Base-by-base conservation (phyloP, 2,888 invertebrate genomes). In the Ophioninae sp. region DNA sequence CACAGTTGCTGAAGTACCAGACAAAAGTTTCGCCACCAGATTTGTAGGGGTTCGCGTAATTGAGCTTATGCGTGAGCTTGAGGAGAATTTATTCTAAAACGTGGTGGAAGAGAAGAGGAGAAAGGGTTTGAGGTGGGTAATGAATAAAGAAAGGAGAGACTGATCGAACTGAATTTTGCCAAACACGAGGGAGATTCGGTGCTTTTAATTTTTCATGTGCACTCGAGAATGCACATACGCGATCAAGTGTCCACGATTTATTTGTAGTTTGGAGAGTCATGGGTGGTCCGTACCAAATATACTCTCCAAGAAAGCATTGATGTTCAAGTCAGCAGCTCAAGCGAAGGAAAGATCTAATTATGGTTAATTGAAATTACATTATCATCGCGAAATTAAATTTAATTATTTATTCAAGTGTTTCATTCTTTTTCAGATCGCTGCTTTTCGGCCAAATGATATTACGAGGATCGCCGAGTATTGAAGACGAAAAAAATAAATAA, bases 21-120 rank as follows among this genome's bases (percentile, higher is more conserved):
- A 88, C 88, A 87, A 89, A 90, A 90, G 89, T 89, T 67, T 87
- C 87, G 88, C 68, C 85, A 83, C 17, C 50, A 50, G 50, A 50
- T 75, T 77, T 77, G 70, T 69, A 80, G 61, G 73, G 69, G 70
- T 37, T 57, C 21, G 23, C 39, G 76, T 79, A 72, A 76, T 79
- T 56, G 79, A 41, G 61, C 50, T 61, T 69, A 80, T 83, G 83
- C 80, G 83, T 83, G 77, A 65, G 82, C 70, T 39, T 64, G n/a
- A 39, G 56, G 62, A 39, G 21, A 73, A 62, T 68, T 67, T 69
- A 30, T 61, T 20, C 64, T n/a, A 7, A 3, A 30, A 30, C 6
- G 6, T 17, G 50, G 13, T 13, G 7, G 50, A 1, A 13, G 50
- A 50, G 50, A 7, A 41, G n/a, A 70, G 59, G 30, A 39, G 21